Evolutionary conservation across 2,888 invertebrate species (phyloP), one percentile per base, ranked within the genome.

Genomic region (Nomada lathburiana): DNA sequence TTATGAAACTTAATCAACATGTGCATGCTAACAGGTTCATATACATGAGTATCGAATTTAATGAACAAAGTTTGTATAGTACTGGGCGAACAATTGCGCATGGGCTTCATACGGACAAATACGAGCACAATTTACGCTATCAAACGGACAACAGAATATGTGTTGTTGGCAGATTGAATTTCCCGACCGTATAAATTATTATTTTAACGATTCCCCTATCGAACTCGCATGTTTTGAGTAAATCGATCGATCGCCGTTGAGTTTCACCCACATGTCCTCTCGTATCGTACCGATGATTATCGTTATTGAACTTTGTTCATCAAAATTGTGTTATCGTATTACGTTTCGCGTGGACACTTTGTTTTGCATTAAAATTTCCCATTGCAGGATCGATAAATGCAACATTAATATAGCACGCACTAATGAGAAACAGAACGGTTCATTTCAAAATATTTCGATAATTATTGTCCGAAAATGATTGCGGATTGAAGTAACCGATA

Each of bases 1-100:
- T 59, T 65, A 68, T 77, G 64, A 80, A 72, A 83, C 79, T 80
- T 75, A 72, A 83, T 86, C 71, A 79, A 73, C 70, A 70, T 23
- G 78, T 59, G 82, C 50, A 57, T 55, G 74, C 60, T 71, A 72
- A 75, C 65, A 13, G 69, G 26, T 55, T 59, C 72, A 53, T 68
- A 57, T 67, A 69, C 53, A 57, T 44, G 62, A 60, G 76, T 71
- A 72, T 78, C 71, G 74, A 85, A 85, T 86, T 79, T 60, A 67
- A 64, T 57, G 73, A 75, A 81, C 60, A 76, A 82, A 80, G 44
- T 76, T 80, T 50, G 18, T 47, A 59, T 59, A 59, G 50, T 62
- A 52, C 57, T 36, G 36, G 60, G 23, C 29, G 42, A 57, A 69
- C 69, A 74, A 76, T 29, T 29, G 26, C 62, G 62, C 29, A 26